Base-by-base conservation (phyloP, 2,797 vertebrate genomes). In the Chrysocyon brachyurus region DNA sequence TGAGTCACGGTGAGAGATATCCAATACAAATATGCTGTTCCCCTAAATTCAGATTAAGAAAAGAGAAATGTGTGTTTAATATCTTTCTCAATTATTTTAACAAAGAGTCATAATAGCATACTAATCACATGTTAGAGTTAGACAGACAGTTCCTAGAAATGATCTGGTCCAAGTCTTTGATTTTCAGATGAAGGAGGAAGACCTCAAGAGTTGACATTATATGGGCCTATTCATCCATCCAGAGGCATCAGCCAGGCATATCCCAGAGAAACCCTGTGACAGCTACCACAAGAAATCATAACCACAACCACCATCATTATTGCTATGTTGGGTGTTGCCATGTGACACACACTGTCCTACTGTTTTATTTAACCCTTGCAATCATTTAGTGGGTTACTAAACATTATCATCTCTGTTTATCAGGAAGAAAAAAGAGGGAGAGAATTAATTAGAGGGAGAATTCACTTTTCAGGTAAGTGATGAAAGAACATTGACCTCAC, bases 1-100 rank as follows among this genome's bases (percentile, higher is more conserved):
- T 97, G 95, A 97, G 82, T 97, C 90, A 97, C 56, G 79, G 64
- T 52, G 72, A 97, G 95, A 93, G 90, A 70, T 54, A 40, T 46
- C 83, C 96, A 95, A 61, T 46, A 86, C 93, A 97, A 96, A 92
- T 85, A 90, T 83, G 46, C 57, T 46, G 64, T 92, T 97, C 63
- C 77, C 77, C 61, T 85, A 94, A 96, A 94, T 92, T 86, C 46
- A 26, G 49, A 91, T 90, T 88, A 86, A 92, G 94, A 70, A 84
- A 95, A 91, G 93, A 96, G 33, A 96, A 93, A 86, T 87, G 79
- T 82, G 31, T 78, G 56, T 33, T 84, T 79, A 83, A 73, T 73
- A 66, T 61, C 68, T 90, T 72, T 85, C 92, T 81, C 49, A 93
- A 40, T 96, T 79, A 63, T 96, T 92, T 97, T 88, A 91, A 83